Percentiles rank a stretch among this genome's conserved stretches.
phyloP scores from a whole-genome alignment of 1,140 invertebrate species.

The Pseudoatta argentina region DNA sequence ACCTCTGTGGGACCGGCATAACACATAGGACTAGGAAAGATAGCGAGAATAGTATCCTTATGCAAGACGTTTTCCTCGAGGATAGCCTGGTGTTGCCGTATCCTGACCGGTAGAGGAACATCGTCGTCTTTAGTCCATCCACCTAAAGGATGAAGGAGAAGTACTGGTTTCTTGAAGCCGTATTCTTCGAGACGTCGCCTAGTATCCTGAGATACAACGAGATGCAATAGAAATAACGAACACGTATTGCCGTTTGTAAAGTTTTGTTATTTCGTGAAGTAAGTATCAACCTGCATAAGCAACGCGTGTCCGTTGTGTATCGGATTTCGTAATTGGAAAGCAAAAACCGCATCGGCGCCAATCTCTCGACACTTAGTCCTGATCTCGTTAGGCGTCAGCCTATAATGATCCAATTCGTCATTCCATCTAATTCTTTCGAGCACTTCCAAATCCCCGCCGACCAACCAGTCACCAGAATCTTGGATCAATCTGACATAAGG shows the following conservation, averaged over 20 bases:
- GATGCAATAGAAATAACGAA: background rate
- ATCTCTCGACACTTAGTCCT: constrained; percentile 92
- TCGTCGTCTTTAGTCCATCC: constrained; percentile 99
- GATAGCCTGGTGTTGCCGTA: constrained; percentile 94
- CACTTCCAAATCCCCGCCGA: constrained; percentile 97
- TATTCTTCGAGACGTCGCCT: constrained; percentile 90
- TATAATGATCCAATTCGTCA: constrained; percentile 97
- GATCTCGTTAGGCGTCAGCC: constrained; percentile 97
- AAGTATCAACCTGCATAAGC: constrained; percentile 92
- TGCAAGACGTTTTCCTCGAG: constrained; percentile 94
- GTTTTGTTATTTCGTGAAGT: background rate
- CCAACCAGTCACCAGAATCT: constrained; percentile 97
- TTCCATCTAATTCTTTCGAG: constrained; percentile 96
- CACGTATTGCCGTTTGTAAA: background rate
- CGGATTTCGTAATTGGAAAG: constrained; percentile 98
- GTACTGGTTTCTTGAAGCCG: constrained; percentile 96
- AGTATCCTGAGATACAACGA: constrained; percentile 89
- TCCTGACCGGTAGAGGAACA: constrained; percentile 93
- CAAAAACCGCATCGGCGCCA: constrained; percentile 97
- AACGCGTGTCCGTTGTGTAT: constrained; percentile 99
- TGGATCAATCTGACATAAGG: constrained; percentile 97
- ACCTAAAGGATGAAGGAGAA: constrained; percentile 97
- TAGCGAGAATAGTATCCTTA: constrained; percentile 95
- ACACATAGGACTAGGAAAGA: constrained; percentile 99
- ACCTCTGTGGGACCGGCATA: constrained; percentile 98